These are phyloP conservation scores for Ruditapes philippinarum DNA, from an alignment of 1,140 invertebrate genomes.

Conservation along the genomic window DNA sequence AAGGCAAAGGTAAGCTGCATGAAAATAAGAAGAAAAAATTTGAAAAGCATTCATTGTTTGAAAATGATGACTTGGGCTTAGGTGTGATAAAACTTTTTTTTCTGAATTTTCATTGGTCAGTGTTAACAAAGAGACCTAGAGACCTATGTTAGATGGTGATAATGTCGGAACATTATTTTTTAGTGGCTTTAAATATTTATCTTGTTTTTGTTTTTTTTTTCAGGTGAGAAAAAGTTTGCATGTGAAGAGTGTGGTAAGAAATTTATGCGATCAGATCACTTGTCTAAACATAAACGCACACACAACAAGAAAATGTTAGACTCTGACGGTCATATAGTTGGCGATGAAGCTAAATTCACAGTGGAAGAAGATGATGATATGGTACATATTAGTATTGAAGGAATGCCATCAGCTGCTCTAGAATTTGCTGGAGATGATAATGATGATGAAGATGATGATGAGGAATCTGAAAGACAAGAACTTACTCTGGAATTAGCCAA, in stretches of 20 bases:
- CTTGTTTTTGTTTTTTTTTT: too few relatives aligned
- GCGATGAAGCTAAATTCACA: not conserved
- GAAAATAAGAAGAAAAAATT: too few relatives aligned
- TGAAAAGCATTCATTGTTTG: too few relatives aligned
- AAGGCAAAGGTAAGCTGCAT: too few relatives aligned
- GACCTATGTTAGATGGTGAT: too few relatives aligned
- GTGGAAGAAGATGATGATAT: constrained; percentile 34
- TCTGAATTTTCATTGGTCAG: too few relatives aligned
- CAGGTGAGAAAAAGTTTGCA: constrained; percentile 97
- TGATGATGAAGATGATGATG: constrained; percentile 38
- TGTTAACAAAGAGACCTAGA: too few relatives aligned
- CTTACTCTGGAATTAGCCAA: not conserved
- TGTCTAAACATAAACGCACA: constrained; percentile 87
- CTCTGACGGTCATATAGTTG: not conserved
- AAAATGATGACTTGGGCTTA: too few relatives aligned
- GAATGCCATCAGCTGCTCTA: not conserved
- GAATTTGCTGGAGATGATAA: constrained; percentile 35
- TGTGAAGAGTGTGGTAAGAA: constrained; percentile 95
- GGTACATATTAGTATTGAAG: constrained; percentile 38
- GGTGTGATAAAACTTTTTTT: too few relatives aligned
- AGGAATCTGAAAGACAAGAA: not conserved
- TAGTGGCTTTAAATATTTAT: too few relatives aligned
- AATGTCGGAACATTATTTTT: too few relatives aligned
- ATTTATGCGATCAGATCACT: constrained; percentile 94
- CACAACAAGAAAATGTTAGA: constrained; percentile 76